phyloP scores from a whole-genome alignment of 2,888 invertebrate genomes.

The Eristalis pertinax region DNA sequence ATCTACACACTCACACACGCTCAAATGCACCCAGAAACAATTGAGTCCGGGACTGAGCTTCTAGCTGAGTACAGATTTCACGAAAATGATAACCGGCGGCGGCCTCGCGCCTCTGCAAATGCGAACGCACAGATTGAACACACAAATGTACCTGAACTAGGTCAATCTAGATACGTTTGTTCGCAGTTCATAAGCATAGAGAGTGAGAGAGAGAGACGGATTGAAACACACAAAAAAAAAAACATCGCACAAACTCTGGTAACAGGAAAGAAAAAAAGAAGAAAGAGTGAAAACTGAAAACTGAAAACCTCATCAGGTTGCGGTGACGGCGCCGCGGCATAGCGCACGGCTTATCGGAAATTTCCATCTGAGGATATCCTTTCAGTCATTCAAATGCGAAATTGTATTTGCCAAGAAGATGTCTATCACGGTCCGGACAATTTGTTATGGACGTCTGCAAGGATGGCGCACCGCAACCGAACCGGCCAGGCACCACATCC shows the following conservation, averaged over 20 bases:
- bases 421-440: slow-evolving; percentile 63
- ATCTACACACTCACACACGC: neutral
- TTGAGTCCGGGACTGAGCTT: slow-evolving; percentile 53
- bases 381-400: slow-evolving; percentile 64
- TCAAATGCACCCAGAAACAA: slow-evolving; percentile 44
- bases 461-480: slow-evolving; percentile 25
- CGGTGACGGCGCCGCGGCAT: slow-evolving; percentile 7
- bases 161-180: slow-evolving; percentile 71
- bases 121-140: slow-evolving; percentile 66
- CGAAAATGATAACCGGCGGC: slow-evolving; percentile 48
- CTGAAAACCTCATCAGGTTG: slow-evolving; percentile 46
- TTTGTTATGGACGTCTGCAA: slow-evolving; percentile 53
- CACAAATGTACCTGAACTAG: slow-evolving; percentile 67
- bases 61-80: slow-evolving; percentile 51
- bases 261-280: slow-evolving; percentile 20
- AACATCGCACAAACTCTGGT: slow-evolving; percentile 19
- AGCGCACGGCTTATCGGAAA: slow-evolving; percentile 59
- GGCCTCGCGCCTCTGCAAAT: slow-evolving; percentile 63
- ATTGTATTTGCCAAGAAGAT: slow-evolving; percentile 71
- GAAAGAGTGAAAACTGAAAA: slow-evolving; percentile 4
- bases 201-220: neutral
- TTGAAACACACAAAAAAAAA: neutral
- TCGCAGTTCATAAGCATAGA: slow-evolving; percentile 24
- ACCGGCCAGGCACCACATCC: neutral
- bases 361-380: slow-evolving; percentile 69